phyloP scores from a whole-genome alignment of 2,113 vertebrate species.

The Daubentonia madagascariensis region DNA sequence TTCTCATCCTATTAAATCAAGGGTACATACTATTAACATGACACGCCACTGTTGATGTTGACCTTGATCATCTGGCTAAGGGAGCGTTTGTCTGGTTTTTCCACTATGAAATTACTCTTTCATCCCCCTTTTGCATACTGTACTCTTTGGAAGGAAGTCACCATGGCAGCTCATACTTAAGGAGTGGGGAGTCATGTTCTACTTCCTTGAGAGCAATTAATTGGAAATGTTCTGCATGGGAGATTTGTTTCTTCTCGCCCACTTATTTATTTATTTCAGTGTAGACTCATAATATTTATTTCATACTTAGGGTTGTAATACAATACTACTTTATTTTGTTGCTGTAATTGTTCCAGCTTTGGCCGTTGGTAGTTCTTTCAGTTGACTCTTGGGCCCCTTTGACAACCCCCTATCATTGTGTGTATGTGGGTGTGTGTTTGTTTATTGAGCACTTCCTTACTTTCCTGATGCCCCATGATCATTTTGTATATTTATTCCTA shows the following conservation, averaged over 20 bases:
- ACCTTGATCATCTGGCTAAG: background rate
- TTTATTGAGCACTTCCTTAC: background rate
- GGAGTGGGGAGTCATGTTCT: too few relatives aligned
- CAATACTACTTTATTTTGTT: background rate
- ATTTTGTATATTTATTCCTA: background rate
- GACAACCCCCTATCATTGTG: background rate
- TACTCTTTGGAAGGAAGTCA: background rate
- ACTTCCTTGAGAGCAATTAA: background rate
- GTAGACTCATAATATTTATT: background rate
- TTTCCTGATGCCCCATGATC: background rate
- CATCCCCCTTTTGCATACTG: fast-evolving
- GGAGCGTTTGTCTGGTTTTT: background rate
- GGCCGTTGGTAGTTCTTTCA: background rate
- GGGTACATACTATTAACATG: background rate
- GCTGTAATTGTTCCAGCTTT: background rate
- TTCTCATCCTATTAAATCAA: background rate
- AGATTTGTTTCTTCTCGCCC: background rate
- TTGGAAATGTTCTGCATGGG: background rate
- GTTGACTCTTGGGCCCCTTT: background rate
- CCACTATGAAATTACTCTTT: background rate
- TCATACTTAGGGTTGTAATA: background rate
- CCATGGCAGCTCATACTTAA: background rate
- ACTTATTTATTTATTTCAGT: background rate
- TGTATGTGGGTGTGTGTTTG: background rate
- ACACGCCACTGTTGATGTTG: background rate